phyloP scores from a whole-genome alignment of 2,888 invertebrate species.

The Bibio marci region DNA sequence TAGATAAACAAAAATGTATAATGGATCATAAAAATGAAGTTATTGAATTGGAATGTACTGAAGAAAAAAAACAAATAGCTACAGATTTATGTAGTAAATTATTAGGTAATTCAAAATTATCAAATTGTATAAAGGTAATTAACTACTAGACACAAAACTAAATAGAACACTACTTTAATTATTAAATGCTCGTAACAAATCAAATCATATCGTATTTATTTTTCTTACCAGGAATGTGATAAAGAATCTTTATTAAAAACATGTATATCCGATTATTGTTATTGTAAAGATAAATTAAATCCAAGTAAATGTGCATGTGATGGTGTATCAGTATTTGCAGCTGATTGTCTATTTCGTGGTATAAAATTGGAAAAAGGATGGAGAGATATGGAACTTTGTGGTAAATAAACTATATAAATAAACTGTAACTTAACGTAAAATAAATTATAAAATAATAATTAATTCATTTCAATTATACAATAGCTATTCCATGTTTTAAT shows the following conservation, averaged over 20 bases:
- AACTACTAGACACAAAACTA: no score
- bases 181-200: no score
- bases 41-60: constrained; percentile 20
- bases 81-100: constrained; percentile 42
- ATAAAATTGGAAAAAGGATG: constrained; percentile 46
- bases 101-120: constrained; percentile 44
- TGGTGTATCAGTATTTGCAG: constrained; percentile 57
- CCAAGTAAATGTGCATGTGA: constrained; percentile 55
- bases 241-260: constrained; percentile 46
- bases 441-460: constrained; percentile 1
- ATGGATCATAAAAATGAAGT: constrained; percentile 21
- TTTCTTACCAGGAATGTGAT: constrained; percentile 37
- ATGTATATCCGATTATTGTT: constrained; percentile 69
- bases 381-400: constrained; percentile 65
- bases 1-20: constrained; percentile 19
- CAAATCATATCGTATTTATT: no score
- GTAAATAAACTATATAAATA: constrained; percentile 39
- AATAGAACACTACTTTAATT: no score
- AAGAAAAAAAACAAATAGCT: constrained; percentile 28
- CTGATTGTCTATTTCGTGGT: constrained; percentile 54
- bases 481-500: constrained; percentile 59
- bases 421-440: constrained; percentile 4
- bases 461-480: not conserved
- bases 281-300: constrained; percentile 36
- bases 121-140: constrained; percentile 35